Evolutionary conservation across 92 coral and sea anemone species (phyloP), one percentile per base, ranked within the genome.

Genomic region (Bergia sp.): DNA sequence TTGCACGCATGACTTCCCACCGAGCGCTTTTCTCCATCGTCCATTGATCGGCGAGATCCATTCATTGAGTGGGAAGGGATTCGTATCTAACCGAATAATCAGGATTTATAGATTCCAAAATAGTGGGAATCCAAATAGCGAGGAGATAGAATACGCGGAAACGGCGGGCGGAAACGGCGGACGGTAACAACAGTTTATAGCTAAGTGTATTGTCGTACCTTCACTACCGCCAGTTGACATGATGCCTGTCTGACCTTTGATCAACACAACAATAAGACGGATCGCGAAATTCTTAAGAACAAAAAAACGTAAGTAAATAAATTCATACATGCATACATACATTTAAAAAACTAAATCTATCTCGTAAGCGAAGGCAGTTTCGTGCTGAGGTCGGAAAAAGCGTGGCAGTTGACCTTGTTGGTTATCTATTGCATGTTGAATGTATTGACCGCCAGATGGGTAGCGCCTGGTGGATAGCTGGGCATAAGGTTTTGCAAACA

Each of bases 1-100:
- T 85, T 76, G 67, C 90, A 94, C 86, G 96, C 96, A 92, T 91
- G 90, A 94, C 89, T 92, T 65, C 92, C 86, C 81, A 84, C 87
- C 79, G 87, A 66, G 87, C 79, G 87, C 87, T 84, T 84, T 84
- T 84, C 87, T 44, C 69, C 87, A 84, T 67, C 64, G 47, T 38
- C 87, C 87, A 83, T 42, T 64, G 76, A 82, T 57, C 10, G 47
- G 37, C 29, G 85, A 55, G 44, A n/a, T 44, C 9, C 4, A 3
- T 57, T 47, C 11, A 49, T 77, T 43, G 11, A 13, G 20, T 12
- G 15, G 3, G 80, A 15, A 72, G 39, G 41, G 57, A 11, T 13
- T 41, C 57, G 16, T 77, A 79, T 23, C 37, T 43, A 45, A 53
- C 81, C 37, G 38, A 18, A 44, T 16, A 77, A 3, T 76, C 39